Evolutionary conservation across 2,888 invertebrate species (phyloP).

Genomic region (Alsophila aescularia): DNA sequence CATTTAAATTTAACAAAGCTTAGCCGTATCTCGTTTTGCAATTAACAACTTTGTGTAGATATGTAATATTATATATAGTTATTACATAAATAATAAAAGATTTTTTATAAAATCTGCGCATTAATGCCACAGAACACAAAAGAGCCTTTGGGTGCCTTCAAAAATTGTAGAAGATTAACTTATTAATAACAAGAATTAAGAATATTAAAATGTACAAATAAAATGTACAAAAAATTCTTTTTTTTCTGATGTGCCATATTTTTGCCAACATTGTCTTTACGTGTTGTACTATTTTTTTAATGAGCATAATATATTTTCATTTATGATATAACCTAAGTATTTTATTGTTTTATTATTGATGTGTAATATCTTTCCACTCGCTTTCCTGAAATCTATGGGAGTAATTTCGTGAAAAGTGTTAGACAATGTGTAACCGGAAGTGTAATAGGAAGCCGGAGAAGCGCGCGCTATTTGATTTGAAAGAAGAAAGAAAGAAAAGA

Average conservation of each 20-base stretch:
- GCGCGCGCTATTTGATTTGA: too few species aligned
- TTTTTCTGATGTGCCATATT: neutral
- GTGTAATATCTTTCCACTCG: too few species aligned
- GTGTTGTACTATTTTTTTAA: neutral
- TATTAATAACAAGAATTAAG: neutral
- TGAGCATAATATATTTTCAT: neutral
- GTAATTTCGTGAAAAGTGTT: too few species aligned
- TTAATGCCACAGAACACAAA: neutral
- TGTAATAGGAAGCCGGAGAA: too few species aligned
- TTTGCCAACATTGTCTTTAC: neutral
- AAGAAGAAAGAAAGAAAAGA: too few species aligned
- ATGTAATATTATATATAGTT: neutral
- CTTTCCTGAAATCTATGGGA: too few species aligned
- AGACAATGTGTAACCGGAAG: too few species aligned
- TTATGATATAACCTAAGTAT: too few species aligned
- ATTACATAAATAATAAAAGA: neutral
- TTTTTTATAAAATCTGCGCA: too few species aligned
- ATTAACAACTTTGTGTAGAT: neutral
- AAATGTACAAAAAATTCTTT: neutral
- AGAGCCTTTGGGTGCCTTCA: neutral
- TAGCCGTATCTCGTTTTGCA: neutral
- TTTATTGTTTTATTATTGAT: too few species aligned
- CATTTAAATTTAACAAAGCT: neutral
- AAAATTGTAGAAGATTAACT: neutral
- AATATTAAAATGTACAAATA: neutral